Base-by-base conservation (phyloP, 2,888 invertebrate genomes). In the Aphodius sticticus region DNA sequence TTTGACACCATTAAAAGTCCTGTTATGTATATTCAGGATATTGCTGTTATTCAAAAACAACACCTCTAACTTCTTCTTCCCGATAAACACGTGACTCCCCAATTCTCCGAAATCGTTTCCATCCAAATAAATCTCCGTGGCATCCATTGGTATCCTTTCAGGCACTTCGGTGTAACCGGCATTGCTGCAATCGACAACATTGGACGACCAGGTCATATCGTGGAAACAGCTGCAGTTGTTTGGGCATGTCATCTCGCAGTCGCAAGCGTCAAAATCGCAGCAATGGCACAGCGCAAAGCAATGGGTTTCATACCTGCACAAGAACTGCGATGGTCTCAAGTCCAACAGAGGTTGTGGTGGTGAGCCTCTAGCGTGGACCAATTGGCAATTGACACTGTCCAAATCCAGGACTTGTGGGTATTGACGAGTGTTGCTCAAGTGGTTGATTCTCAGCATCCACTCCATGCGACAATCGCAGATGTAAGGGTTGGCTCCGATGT, bases 211-310 rank as follows among this genome's bases (percentile, higher is more conserved):
- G 85, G 94, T 93, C 89, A 95, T 94, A 91, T 96, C 96, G 90
- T 96, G 95, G 91, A 94, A 96, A 88, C 96, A 97, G 84, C 94
- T 93, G 89, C 96, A 97, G 88, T 94, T 94, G 88, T 93, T 93
- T 83, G 96, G 96, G 89, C 96, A 97, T 85, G 95, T 95, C 95
- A 96, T 96, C 91, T 96, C 95, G 90, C 96, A 96, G 90, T 97
- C 96, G 90, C 96, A 97, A 82, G 95, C 95, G 89, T 96, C 96
- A 91, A 95, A 96, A 88, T 96, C 96, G 90, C 96, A 97, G 90
- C 96, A 97, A 89, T 96, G 95, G 89, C 97, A 96, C 82, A 95
- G 90, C 79, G 95, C 93, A 89, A 96, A 96, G 90, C 96, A 96
- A 89, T 96, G 95, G 82, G 94, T 93, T 86, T 94, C 93, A 90